A percentile compares a stretch with the other conserved stretches of the same genome.
Evolutionary conservation across 2,113 vertebrate species (phyloP).

Genomic region (Empidonax alnorum): DNA sequence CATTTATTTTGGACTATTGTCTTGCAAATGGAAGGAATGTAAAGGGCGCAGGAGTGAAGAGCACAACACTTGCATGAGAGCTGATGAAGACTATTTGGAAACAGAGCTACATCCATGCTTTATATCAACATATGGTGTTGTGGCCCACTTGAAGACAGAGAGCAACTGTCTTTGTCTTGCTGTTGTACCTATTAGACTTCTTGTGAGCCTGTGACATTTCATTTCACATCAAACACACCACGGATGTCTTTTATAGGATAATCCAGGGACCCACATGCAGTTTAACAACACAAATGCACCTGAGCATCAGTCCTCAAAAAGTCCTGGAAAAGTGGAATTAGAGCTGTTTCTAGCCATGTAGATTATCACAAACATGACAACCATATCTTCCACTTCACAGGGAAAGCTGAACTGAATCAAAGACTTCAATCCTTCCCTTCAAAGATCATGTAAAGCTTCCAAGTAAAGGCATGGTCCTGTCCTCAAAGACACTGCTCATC

Average conservation of each 20-base stretch:
- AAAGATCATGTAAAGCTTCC: neutral
- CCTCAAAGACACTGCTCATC: neutral
- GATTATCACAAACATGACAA: neutral
- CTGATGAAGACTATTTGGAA: neutral
- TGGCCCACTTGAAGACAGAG: neutral
- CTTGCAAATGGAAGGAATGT: neutral
- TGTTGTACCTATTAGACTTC: neutral
- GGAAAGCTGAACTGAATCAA: neutral
- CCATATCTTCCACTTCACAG: neutral
- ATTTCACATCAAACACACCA: neutral
- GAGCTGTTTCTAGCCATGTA: neutral
- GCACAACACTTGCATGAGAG: neutral
- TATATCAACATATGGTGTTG: too few species aligned
- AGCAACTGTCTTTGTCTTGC: neutral
- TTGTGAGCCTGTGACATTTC: neutral
- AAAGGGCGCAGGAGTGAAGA: neutral
- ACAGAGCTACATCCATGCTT: neutral
- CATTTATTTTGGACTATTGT: neutral
- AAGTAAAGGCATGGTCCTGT: neutral
- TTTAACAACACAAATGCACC: neutral
- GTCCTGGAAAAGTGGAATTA: neutral
- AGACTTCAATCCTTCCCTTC: neutral
- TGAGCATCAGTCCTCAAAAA: neutral
- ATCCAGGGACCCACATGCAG: accelerated
- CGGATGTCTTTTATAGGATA: neutral